Conservation (phyloP, 2,797 vertebrate genomes). For the Tenualosa ilisha region DNA sequence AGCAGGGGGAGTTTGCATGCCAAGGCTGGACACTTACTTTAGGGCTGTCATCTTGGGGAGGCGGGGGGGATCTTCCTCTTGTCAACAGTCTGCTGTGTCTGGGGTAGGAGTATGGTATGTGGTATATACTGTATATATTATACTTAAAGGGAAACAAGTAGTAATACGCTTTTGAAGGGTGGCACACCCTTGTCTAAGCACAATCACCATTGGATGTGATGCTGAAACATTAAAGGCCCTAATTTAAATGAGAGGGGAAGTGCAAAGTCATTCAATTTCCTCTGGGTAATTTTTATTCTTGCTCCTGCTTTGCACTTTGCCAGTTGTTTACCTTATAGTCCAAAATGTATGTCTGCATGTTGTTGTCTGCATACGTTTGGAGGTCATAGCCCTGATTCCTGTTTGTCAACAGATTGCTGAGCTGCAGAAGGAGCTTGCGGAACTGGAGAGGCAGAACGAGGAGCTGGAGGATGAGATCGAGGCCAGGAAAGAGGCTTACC, state of each 20-base stretch:
- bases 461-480: constrained; percentile 70
- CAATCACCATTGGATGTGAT: background rate
- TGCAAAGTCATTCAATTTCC: too few species aligned
- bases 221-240: too few species aligned
- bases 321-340: too few species aligned
- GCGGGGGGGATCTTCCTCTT: background rate
- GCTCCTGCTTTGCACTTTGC: too few species aligned
- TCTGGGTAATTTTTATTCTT: too few species aligned
- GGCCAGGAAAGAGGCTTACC: constrained; percentile 56
- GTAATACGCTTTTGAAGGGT: background rate
- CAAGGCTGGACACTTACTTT: background rate
- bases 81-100: background rate
- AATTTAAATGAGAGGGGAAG: too few species aligned
- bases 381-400: background rate
- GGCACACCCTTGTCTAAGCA: background rate
- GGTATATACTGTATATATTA: background rate
- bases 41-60: background rate
- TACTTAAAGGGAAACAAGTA: background rate
- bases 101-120: background rate
- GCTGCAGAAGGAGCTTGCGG: constrained; percentile 65
- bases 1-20: constrained; percentile 28
- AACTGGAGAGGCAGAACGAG: constrained; percentile 60
- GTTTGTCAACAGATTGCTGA: constrained; percentile 61
- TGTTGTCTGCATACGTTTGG: background rate
- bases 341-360: background rate